These are phyloP conservation scores for Antheraea mylitta DNA, from an alignment of 1,140 invertebrate species.

Conservation along the genomic window DNA sequence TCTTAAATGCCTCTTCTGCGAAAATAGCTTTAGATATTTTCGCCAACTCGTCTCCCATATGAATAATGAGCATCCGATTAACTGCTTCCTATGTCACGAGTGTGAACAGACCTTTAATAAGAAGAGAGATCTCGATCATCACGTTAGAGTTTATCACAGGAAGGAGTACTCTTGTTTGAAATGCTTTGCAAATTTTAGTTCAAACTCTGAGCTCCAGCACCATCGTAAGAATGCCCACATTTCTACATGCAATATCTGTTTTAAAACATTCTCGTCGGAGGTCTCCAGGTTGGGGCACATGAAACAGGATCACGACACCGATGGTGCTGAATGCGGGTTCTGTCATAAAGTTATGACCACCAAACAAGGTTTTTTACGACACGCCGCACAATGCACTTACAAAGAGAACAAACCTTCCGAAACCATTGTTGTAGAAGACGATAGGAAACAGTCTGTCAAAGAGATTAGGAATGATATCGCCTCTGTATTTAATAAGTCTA, in stretches of 20 bases:
- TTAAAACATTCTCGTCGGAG: slow-evolving; percentile 35
- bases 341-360: slow-evolving; percentile 40
- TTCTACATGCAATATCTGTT: slow-evolving; percentile 43
- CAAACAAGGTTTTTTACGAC: slow-evolving; percentile 40
- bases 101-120: slow-evolving; percentile 45
- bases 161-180: slow-evolving; percentile 32
- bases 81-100: slow-evolving; percentile 32
- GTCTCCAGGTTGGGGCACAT: slow-evolving; percentile 39
- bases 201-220: slow-evolving; percentile 27
- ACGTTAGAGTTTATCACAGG: slow-evolving; percentile 33
- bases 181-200: slow-evolving; percentile 31
- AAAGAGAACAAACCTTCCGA: slow-evolving; percentile 15
- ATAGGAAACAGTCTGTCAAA: slow-evolving; percentile 34
- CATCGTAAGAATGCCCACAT: slow-evolving; percentile 36
- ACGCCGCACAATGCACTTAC: slow-evolving; percentile 34
- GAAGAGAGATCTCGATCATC: slow-evolving; percentile 37
- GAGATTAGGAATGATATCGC: slow-evolving; percentile 53
- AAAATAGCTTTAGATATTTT: slow-evolving; percentile 34
- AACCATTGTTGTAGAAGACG: slow-evolving; percentile 18
- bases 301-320: slow-evolving; percentile 34
- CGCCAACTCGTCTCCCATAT: slow-evolving; percentile 41
- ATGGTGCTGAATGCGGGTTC: slow-evolving; percentile 36
- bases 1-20: slow-evolving; percentile 47
- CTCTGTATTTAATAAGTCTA: slow-evolving; percentile 55
- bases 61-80: slow-evolving; percentile 34